Evolutionary conservation across 1,140 invertebrate species (phyloP), one percentile per base, ranked within the genome.

Genomic region (Saccostrea cuccullata): DNA sequence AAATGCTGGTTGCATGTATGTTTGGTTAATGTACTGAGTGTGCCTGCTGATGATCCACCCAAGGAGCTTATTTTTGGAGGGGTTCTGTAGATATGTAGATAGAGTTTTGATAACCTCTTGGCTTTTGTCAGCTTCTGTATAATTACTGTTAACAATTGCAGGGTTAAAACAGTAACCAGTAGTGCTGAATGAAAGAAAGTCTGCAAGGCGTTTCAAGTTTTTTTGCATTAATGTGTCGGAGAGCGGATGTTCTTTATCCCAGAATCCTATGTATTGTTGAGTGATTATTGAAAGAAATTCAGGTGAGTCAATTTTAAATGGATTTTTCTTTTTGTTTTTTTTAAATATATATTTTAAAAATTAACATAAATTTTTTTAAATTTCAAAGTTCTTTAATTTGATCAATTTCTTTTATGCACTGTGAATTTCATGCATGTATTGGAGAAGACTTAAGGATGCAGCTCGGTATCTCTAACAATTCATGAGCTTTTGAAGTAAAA

Each of bases 111-210:
- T 77, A 77, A 77, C 70, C 70, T 30, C 60, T 77, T 30, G 26
- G 70, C 70, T 77, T 77, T 77, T 77, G 70, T 77, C 70, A 77
- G 70, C 70, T 26, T 77, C 70, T 77, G 70, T 77, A 77, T 77
- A 77, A 77, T 77, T 77, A 77, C 70, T 15, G 70, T 36, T 36
- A 73, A 73, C 67, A 73, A 73, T 73, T 26, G 67, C 67, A 13
- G n/a, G 67, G n/a, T 30, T 36, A 77, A 77, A 77, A 77, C 30
- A 77, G 70, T 77, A 77, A 77, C 70, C 30, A 77, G 70, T 77
- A 36, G 15, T 2, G 70, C 23, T 2, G 2, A 77, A 77, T 77
- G 70, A 77, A 77, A 77, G 70, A 26, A 77, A 77, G 30, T 77
- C 70, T 77, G 70, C 8, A 77, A 77, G 70, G 15, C 70, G 30